phyloP scores from a whole-genome alignment of 2,113 vertebrate species.

The Microtus richardsoni region DNA sequence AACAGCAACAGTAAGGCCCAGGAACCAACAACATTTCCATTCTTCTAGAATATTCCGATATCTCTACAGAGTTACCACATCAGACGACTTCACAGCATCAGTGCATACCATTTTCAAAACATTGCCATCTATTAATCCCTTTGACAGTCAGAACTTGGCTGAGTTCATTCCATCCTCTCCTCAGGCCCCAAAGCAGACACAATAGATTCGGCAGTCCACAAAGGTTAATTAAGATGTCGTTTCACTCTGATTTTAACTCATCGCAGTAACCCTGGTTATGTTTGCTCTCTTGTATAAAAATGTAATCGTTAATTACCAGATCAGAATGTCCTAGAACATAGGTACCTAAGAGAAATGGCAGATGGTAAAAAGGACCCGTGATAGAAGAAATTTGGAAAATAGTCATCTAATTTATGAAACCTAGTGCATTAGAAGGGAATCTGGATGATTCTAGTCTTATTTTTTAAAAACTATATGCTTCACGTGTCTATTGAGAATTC shows the following conservation, averaged over 20 bases:
- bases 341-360: neutral
- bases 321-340: constrained; percentile 48
- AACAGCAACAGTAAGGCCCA: neutral
- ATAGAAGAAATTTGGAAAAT: neutral
- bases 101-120: constrained; percentile 18
- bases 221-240: constrained; percentile 48
- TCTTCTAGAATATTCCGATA: neutral
- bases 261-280: neutral
- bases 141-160: neutral
- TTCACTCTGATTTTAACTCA: constrained; percentile 55
- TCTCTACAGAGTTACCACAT: neutral
- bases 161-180: neutral
- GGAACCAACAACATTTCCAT: neutral
- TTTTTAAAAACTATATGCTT: neutral
- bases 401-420: constrained; percentile 27
- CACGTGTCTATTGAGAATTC: neutral
- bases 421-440: neutral
- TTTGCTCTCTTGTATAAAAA: constrained; percentile 44
- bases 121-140: neutral
- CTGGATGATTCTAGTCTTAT: constrained; percentile 12
- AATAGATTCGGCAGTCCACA: neutral
- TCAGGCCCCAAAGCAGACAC: neutral
- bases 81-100: constrained; percentile 45
- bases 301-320: constrained; percentile 41
- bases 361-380: neutral